Evolutionary conservation across 2,888 invertebrate species (phyloP), one percentile per base, ranked within the genome.

Genomic region (Andrena minutula): DNA sequence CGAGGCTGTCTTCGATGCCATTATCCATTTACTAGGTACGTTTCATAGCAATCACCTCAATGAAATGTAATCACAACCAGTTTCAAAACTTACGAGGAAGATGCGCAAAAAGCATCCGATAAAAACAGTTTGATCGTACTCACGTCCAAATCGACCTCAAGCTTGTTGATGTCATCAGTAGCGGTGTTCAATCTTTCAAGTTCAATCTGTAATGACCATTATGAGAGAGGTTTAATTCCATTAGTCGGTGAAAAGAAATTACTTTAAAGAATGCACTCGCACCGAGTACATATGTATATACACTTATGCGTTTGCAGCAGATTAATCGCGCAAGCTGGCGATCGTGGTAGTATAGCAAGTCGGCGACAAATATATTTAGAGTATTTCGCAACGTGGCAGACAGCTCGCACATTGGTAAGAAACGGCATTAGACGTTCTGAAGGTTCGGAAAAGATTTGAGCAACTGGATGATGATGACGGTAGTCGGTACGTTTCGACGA

Each of bases 111-210:
- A 7, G 23, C 53, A n/a, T 16, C 7, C 5, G 35, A 30, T 32
- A 28, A 74, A 41, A 28, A 51, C 20, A 51, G 23, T 71, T 28
- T 6, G 20, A 41, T 69, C 41, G 23, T 83, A 94, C 95, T 95
- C 94, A 96, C 96, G 94, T 98, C 98, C 90, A 98, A 95, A 94
- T 98, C 98, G 86, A 98, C 97, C 95, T 98, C 98, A 84, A 98
- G 95, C 90, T 97, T 96, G 94, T 98, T 98, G 91, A 98, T 98
- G 94, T 98, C 98, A 95, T 98, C 98, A 72, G 98, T 98, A 32
- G 98, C 97, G 90, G 97, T 97, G 94, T 98, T 98, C 81, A 98
- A 95, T 91, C 97, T 96, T 93, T 98, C 98, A 92, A 98, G 95
- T 94, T 98, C 98, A 91, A 97, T 96, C 97, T 97, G 93, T 63